Conservation (phyloP, 2,797 vertebrate species). For the Silurus aristotelis region DNA sequence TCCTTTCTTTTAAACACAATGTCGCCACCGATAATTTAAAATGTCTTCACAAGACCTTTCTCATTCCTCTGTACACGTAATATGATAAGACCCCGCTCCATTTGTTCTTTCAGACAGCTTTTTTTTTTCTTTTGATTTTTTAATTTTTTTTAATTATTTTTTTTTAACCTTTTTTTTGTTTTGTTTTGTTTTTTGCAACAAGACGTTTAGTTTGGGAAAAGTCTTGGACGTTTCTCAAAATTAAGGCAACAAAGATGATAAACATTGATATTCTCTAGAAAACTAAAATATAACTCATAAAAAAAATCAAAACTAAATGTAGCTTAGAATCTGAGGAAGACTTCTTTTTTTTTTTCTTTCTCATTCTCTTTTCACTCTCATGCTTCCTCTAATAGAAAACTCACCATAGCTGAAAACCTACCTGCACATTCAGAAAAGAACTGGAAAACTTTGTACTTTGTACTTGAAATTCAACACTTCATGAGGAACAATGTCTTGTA, state of each 20-base stretch:
- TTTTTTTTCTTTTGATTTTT: conserved; percentile 46
- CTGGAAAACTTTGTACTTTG: conserved; percentile 69
- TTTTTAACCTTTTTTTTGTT: conserved; percentile 42
- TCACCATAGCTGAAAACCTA: conserved; percentile 77
- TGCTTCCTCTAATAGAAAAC: conserved; percentile 81
- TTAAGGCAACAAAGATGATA: conserved; percentile 99
- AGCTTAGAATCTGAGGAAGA: conserved; percentile 96
- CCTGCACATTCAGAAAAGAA: conserved; percentile 86
- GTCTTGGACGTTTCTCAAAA: conserved; percentile 92
- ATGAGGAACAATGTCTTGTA: conserved; percentile 77
- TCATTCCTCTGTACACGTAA: conserved; percentile 87
- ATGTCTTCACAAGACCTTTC: conserved; percentile 87
- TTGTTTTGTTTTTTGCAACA: conserved; percentile 70
- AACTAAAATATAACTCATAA: conserved; percentile 80
- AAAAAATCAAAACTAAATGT: conserved; percentile 81
- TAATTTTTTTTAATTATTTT: conserved; percentile 50
- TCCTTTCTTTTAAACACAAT: conserved; percentile 76
- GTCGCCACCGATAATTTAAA: conserved; percentile 86
- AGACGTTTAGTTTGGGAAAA: conserved; percentile 83
- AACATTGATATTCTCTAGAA: conserved; percentile 90
- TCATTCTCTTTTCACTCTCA: conserved; percentile 58
- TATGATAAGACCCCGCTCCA: conserved; percentile 66
- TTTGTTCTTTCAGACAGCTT: conserved; percentile 68
- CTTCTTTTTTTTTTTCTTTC: conserved; percentile 72
- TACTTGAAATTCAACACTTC: conserved; percentile 76